Evolutionary conservation across 53 echinoderm and acorn worm genomes (phyloP).

Genomic region (Actinopyga echinites): DNA sequence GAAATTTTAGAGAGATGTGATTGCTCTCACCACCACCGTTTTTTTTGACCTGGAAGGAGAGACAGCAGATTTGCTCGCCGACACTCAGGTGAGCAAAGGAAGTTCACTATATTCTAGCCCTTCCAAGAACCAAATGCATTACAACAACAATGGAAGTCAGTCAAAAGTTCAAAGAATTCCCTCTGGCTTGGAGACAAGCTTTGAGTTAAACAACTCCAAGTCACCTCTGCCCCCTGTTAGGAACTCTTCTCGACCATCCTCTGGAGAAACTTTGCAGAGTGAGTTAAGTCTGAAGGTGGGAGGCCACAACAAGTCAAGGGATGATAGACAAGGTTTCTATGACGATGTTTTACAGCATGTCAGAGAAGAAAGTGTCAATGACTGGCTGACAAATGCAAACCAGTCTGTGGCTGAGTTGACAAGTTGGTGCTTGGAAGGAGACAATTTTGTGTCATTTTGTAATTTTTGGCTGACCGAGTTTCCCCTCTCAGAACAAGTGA

Average conservation of each 20-base stretch:
- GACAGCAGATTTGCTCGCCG: no score
- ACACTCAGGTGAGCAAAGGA: no score
- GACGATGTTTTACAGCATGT: constrained; percentile 73
- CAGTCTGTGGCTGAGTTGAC: constrained; percentile 72
- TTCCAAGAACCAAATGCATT: no score
- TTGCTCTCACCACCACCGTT: no score
- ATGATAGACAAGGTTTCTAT: constrained; percentile 64
- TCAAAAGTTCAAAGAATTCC: constrained; percentile 18
- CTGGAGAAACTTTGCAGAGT: constrained; percentile 49
- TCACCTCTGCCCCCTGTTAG: constrained; percentile 60
- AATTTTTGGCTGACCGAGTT: constrained; percentile 91
- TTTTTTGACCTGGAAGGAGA: no score
- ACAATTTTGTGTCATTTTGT: constrained; percentile 87
- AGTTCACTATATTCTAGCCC: no score
- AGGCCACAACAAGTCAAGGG: not conserved
- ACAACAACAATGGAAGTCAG: no score
- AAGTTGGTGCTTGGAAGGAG: constrained; percentile 64
- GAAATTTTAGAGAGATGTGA: no score
- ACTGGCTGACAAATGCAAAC: constrained; percentile 78
- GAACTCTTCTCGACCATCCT: constrained; percentile 64
- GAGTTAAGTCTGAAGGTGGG: not conserved
- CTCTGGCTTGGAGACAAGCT: constrained; percentile 9
- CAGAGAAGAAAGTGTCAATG: constrained; percentile 50
- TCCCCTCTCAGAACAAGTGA: constrained; percentile 71
- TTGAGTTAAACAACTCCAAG: constrained; percentile 50